phyloP scores from a whole-genome alignment of 2,797 vertebrate genomes.

The Pseudopleuronectes americanus region DNA sequence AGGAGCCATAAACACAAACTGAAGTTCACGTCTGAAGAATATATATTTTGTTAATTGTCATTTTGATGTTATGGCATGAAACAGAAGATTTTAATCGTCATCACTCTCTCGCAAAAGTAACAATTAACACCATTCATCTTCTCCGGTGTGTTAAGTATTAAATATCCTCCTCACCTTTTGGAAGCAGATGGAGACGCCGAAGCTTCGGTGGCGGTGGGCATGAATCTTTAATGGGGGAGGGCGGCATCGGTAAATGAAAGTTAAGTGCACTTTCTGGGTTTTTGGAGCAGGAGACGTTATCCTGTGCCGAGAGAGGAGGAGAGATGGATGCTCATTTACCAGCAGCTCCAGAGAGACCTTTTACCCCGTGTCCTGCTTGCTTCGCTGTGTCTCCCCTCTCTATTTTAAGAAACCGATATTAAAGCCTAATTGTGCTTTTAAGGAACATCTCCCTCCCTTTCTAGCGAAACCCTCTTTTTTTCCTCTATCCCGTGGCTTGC shows the following conservation, averaged over 20 bases:
- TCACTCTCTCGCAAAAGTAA: constrained; percentile 37
- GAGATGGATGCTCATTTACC: constrained; percentile 63
- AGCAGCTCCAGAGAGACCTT: constrained; percentile 60
- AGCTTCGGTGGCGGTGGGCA: constrained; percentile 35
- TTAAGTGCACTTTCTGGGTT: constrained; percentile 75
- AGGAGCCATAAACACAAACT: no score
- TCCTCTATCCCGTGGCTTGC: constrained; percentile 1
- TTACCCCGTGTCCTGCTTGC: constrained; percentile 45
- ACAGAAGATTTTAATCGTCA: constrained; percentile 19
- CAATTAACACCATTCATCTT: constrained; percentile 37
- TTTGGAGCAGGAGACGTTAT: constrained; percentile 73
- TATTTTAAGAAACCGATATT: constrained; percentile 71
- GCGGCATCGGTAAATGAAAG: constrained; percentile 71
- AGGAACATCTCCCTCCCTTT: constrained; percentile 35
- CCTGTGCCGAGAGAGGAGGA: constrained; percentile 40
- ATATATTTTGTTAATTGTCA: background rate
- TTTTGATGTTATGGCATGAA: constrained; percentile 35
- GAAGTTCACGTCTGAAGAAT: no score
- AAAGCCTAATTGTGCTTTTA: constrained; percentile 65
- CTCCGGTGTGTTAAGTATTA: constrained; percentile 36
- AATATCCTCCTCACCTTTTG: constrained; percentile 53
- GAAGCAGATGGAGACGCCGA: constrained; percentile 23
- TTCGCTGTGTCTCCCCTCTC: constrained; percentile 56
- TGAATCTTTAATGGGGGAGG: constrained; percentile 74
- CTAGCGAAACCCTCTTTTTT: background rate